A percentile compares a stretch with the other conserved stretches of the same genome.
Evolutionary conservation across 2,113 vertebrate species (phyloP).

Genomic region (Microtus montanus): DNA sequence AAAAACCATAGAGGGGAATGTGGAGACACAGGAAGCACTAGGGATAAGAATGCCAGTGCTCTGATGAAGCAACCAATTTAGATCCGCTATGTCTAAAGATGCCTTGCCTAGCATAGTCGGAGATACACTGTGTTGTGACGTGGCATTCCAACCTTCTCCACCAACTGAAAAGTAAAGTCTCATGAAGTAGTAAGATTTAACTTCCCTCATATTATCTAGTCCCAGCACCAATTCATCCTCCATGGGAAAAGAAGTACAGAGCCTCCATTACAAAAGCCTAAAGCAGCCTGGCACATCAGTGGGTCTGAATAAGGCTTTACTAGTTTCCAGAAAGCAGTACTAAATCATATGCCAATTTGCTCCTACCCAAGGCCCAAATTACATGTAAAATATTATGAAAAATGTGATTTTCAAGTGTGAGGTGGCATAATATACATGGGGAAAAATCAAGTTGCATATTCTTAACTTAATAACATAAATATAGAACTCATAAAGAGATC

Average conservation of each 20-base stretch:
- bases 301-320: not conserved
- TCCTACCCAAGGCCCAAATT: slow-evolving; percentile 48
- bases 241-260: not conserved
- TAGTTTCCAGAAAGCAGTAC: slow-evolving; percentile 22
- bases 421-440: slow-evolving; percentile 42
- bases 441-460: slow-evolving; percentile 56
- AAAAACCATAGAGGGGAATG: not conserved
- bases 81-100: not conserved
- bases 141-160: not conserved
- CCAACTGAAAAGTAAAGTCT: not conserved
- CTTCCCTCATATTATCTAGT: not conserved
- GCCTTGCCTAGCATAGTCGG: not conserved
- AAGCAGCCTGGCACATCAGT: not conserved
- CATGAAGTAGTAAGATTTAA: not conserved
- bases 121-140: not conserved
- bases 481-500: slow-evolving; percentile 51
- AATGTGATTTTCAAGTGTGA: slow-evolving; percentile 64
- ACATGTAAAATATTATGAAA: slow-evolving; percentile 34
- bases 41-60: not conserved
- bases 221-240: not conserved
- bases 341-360: slow-evolving; percentile 53
- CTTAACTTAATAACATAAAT: slow-evolving; percentile 76
- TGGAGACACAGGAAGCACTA: not conserved
- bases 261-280: not conserved
- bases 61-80: not conserved